Base-by-base conservation (phyloP, 2,888 invertebrate genomes). In the Taphrorychus bicolor region DNA sequence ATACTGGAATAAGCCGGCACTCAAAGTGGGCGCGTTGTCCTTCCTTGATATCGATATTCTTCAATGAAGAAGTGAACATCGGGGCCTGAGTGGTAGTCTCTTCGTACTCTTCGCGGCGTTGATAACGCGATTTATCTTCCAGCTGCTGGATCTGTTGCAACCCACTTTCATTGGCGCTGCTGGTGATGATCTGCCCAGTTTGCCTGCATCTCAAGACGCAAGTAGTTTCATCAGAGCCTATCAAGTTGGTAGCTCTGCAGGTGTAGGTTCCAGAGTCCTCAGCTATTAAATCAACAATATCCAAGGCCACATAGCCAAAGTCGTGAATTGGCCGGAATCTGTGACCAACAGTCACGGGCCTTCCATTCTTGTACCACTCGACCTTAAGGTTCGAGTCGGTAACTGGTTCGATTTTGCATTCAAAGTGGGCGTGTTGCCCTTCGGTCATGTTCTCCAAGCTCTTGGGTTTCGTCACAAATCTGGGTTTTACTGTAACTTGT, bases 221-320 rank as follows among this genome's bases (percentile, higher is more conserved):
- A 63, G 86, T 87, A 0, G 92, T 92, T 84, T 95, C 95, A 79
- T 95, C 97, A 69, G 89, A 88, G 52, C 99, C 99, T 21, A 94
- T 88, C 22, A 92, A 84, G 79, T 98, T 99, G 0, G 92, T 91
- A 17, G 98, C 97, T 67, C 95, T 87, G 79, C 97, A 96, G 2
- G 97, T 97, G 82, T 98, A 99, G 18, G 91, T 88, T 53, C 95
- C 97, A 0, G 93, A 91, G 83, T 99, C 98, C 85, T 98, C 98
- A 60, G 97, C 94, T 79, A 97, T 97, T 61, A 97, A 85, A 80
- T 97, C 97, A 73, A 97, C 90, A 71, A 99, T 95, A 79, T 98
- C 98, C 71, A 99, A 86, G 14, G 98, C 97, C 18, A 98, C 98
- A 80, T 97, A 98, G 42, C 98, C 98, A 83, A 99, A 98, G 82